Evolutionary conservation across 2,113 vertebrate genomes (phyloP), one percentile per base, ranked within the genome.

Genomic region (Passer montanus): DNA sequence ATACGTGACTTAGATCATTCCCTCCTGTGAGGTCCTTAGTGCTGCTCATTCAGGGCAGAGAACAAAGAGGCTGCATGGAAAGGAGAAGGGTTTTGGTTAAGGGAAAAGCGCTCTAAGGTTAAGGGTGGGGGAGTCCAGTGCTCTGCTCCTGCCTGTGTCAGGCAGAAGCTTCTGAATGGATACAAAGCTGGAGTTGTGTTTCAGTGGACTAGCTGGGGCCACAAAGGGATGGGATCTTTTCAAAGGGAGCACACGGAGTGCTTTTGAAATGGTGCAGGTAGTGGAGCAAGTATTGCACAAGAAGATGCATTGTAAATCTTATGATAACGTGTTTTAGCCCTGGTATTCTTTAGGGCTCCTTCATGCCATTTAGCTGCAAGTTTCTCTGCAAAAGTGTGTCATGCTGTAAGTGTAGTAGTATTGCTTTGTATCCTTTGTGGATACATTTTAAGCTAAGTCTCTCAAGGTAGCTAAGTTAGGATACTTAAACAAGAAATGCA

Each of bases 181-280:
- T 72, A 72, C 52, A 82, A 47, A 89, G 60, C 52, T 84, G 56
- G 69, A 84, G 69, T 13, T 92, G 31, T 75, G 64, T 94, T 95
- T 59, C 55, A 59, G 22, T 67, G 84, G 44, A n/a, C 81, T 68
- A 33, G 11, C 39, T 60, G 70, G 4, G n/a, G 62, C 70, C 73
- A 26, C 31, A 37, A 10, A 91, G 39, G 64, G 37, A 47, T 46
- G 39, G 33, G 39, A 50, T 9, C 58, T 79, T 84, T 64, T 60
- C 56, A 35, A 22, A 56, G 17, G 8, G 26, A 10, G 1, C 6
- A 20, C 15, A 5, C 13, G 66, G 78, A 68, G 21, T 75, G 8
- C 13, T 82, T 84, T 58, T 81, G 56, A 46, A 89, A 52, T 75
- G 31, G 19, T 78, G 35, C 39, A 33, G 66, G 60, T 87, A 75